A percentile compares a stretch with the other conserved stretches of the same genome.
Conservation (phyloP, 2,113 vertebrate species). For the Chrysochloris asiatica region DNA sequence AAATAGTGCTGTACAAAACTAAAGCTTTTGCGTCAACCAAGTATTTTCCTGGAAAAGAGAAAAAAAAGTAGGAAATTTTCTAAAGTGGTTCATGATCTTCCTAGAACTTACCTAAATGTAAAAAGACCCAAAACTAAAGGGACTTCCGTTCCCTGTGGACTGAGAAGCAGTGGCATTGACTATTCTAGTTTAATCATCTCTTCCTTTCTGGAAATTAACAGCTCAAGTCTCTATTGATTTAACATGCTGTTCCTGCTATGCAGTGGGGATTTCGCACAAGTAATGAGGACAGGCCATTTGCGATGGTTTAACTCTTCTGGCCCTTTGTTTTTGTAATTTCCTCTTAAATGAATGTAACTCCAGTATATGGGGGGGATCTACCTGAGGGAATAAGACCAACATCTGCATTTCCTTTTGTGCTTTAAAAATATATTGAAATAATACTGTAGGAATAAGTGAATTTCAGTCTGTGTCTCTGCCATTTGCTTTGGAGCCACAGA, state of each 20-base stretch:
- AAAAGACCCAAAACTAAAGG: constrained; percentile 54
- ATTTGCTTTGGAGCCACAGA: not conserved
- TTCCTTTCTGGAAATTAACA: constrained; percentile 78
- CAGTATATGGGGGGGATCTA: not conserved
- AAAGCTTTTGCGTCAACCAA: constrained; percentile 25
- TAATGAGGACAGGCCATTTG: constrained; percentile 61
- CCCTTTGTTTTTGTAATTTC: constrained; percentile 36
- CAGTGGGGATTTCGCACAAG: constrained; percentile 42
- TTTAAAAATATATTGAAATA: not conserved
- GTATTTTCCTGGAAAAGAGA: not conserved
- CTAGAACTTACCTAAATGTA: constrained; percentile 72
- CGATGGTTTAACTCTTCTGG: constrained; percentile 42
- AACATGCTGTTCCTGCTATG: constrained; percentile 56
- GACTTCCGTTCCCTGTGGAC: constrained; percentile 73
- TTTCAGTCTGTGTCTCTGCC: not conserved
- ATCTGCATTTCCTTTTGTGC: not conserved
- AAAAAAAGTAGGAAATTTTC: constrained; percentile 61
- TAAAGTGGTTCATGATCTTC: constrained; percentile 66
- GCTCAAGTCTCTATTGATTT: constrained; percentile 76
- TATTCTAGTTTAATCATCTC: constrained; percentile 79
- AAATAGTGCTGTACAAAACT: not conserved
- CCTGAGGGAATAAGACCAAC: not conserved
- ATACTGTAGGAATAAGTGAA: not conserved
- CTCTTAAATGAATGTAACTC: not conserved
- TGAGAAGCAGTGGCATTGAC: constrained; percentile 57